Base-by-base conservation (phyloP, 2,797 vertebrate genomes). In the Coranthus polyacanthus region DNA sequence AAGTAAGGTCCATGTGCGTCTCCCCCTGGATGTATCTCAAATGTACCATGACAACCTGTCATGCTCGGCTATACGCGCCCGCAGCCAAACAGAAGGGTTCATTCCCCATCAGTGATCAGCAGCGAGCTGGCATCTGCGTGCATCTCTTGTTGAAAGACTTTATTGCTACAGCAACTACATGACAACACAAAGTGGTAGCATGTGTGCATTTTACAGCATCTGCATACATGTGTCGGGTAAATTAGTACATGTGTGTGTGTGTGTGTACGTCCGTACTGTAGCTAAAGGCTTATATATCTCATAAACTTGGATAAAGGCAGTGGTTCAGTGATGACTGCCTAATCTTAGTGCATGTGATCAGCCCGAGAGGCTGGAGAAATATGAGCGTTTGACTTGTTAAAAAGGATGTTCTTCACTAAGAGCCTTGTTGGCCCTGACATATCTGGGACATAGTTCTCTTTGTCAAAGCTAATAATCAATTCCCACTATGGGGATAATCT, bases 381-480 rank as follows among this genome's bases (percentile, higher is more conserved):
- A 84, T 78, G 61, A 87, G 83, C 45, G 61, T 90, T 92, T 90
- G 88, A 90, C 87, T 91, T 91, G 86, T 92, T 91, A 84, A 93
- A 93, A 91, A 72, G 78, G 68, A 90, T 93, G 86, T 89, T 92
- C 84, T 84, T 92, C 85, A 89, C 76, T 79, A 74, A 90, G 87
- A 93, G 85, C 83, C 79, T 87, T 53, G 84, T 85, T 89, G 88
- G 79, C 72, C 84, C 55, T 94, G 93, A 95, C 93, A 93, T 89
- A 94, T 93, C 91, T 93, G 84, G 92, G 92, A 89, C 93, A 83
- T 89, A 85, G 86, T 90, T 93, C 84, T 90, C 75, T 88, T 88
- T 87, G 91, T 94, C 92, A 93, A 86, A 90, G 86, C 64, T 89
- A 88, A 92, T 92, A 89, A 94, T 92, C 89, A 88, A 93, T 90